Evolutionary conservation across 2,113 vertebrate species (phyloP).

Genomic region (Nothocercus nigrocapillus): DNA sequence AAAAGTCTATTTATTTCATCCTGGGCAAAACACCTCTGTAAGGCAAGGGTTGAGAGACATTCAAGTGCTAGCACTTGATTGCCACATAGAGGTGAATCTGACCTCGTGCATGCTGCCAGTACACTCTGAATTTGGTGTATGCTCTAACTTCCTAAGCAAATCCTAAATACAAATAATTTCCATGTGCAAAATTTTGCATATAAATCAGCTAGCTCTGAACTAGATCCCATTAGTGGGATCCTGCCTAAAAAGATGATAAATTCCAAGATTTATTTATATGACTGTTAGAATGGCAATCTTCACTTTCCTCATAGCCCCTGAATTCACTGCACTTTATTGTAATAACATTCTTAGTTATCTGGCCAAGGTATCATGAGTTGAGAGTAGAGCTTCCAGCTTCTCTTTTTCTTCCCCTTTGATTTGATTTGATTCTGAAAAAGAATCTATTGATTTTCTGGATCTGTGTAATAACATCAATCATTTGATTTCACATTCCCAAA

Average conservation of each 20-base stretch:
- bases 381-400: background rate
- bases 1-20: background rate
- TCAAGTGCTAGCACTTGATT: background rate
- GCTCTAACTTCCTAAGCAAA: background rate
- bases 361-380: background rate
- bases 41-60: background rate
- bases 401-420: background rate
- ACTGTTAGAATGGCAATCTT: fast-evolving
- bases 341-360: background rate
- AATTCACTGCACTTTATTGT: background rate
- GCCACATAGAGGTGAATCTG: background rate
- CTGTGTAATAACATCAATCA: background rate
- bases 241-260: background rate
- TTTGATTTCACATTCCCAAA: background rate
- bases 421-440: background rate
- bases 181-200: background rate
- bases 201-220: background rate
- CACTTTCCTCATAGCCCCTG: background rate
- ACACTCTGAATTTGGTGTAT: background rate
- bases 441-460: background rate
- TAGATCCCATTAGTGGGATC: background rate
- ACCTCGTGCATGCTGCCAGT: background rate
- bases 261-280: background rate
- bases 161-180: background rate
- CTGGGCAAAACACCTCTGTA: background rate